Conservation (phyloP, 2,888 invertebrate genomes). For the Drosophila barbarae region DNA sequence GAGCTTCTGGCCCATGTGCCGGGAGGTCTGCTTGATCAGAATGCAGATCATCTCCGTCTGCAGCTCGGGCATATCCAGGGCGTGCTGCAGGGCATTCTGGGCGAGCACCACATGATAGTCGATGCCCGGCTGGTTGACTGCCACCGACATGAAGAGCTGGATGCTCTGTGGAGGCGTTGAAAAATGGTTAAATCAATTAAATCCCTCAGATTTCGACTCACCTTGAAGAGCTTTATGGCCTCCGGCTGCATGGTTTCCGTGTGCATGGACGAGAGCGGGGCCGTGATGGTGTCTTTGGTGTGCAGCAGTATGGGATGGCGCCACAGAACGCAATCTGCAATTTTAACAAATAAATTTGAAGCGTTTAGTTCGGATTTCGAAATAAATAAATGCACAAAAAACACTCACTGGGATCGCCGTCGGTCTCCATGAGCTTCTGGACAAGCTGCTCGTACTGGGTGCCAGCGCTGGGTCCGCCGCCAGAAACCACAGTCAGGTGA, state of each 20-base stretch:
- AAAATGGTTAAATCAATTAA: not conserved
- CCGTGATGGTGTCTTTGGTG: slow-evolving; percentile 93
- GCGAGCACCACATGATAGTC: slow-evolving; percentile 98
- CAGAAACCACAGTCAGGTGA: slow-evolving; percentile 94
- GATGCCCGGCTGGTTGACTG: slow-evolving; percentile 96
- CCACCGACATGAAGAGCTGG: slow-evolving; percentile 97
- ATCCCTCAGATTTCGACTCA: slow-evolving; percentile 66
- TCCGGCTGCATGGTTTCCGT: slow-evolving; percentile 93
- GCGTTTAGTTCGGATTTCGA: not conserved
- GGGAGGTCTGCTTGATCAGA: slow-evolving; percentile 94
- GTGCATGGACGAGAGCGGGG: slow-evolving; percentile 93
- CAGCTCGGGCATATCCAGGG: slow-evolving; percentile 92
- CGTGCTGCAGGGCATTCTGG: slow-evolving; percentile 96
- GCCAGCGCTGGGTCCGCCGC: slow-evolving; percentile 93
- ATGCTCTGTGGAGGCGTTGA: slow-evolving; percentile 84
- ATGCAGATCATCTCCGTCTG: slow-evolving; percentile 96
- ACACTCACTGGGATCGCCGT: slow-evolving; percentile 92
- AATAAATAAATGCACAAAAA: slow-evolving; percentile 33
- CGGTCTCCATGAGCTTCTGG: slow-evolving; percentile 97
- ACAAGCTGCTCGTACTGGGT: slow-evolving; percentile 98
- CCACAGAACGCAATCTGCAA: slow-evolving; percentile 92
- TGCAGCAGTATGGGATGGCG: slow-evolving; percentile 94
- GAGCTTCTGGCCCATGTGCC: slow-evolving; percentile 89
- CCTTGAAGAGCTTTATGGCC: slow-evolving; percentile 96
- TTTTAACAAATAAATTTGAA: not conserved